phyloP scores from a whole-genome alignment of 2,113 vertebrate species.

The Cervus canadensis region DNA sequence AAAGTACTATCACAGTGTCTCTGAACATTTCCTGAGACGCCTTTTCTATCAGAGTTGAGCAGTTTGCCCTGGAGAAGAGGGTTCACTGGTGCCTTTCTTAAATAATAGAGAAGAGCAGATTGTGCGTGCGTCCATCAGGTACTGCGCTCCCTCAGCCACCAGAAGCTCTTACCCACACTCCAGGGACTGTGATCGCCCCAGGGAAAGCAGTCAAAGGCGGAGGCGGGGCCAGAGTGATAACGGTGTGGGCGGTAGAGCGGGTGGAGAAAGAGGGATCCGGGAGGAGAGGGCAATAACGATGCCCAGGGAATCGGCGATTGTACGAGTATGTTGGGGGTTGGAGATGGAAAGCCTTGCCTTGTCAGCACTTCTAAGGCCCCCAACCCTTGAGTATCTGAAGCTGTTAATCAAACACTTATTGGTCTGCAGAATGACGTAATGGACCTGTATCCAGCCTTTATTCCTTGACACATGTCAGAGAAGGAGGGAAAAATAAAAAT shows the following conservation, averaged over 20 bases:
- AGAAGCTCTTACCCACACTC: constrained; percentile 73
- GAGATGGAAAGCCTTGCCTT: constrained; percentile 74
- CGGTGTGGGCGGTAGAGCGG: constrained; percentile 57
- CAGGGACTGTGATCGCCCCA: constrained; percentile 54
- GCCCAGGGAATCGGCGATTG: neutral
- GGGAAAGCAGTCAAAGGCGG: constrained; percentile 65
- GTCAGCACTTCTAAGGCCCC: constrained; percentile 83
- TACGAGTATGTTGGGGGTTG: neutral
- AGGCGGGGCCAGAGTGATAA: constrained; percentile 53
- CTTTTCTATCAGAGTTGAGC: constrained; percentile 42
- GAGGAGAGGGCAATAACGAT: constrained; percentile 6
- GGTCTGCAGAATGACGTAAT: constrained; percentile 96
- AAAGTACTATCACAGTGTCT: constrained; percentile 20
- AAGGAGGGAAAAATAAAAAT: constrained; percentile 68
- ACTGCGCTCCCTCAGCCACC: constrained; percentile 58
- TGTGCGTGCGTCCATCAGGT: constrained; percentile 65
- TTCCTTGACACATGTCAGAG: constrained; percentile 76
- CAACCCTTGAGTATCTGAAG: constrained; percentile 83
- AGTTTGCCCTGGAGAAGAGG: constrained; percentile 52
- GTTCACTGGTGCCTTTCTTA: constrained; percentile 65
- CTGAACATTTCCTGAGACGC: constrained; percentile 46
- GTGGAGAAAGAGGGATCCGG: constrained; percentile 43
- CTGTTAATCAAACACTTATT: constrained; percentile 90
- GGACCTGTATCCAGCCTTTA: constrained; percentile 78
- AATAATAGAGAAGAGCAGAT: constrained; percentile 76